phyloP scores from a whole-genome alignment of 2,797 vertebrate genomes.

The Acipenser ruthenus region DNA sequence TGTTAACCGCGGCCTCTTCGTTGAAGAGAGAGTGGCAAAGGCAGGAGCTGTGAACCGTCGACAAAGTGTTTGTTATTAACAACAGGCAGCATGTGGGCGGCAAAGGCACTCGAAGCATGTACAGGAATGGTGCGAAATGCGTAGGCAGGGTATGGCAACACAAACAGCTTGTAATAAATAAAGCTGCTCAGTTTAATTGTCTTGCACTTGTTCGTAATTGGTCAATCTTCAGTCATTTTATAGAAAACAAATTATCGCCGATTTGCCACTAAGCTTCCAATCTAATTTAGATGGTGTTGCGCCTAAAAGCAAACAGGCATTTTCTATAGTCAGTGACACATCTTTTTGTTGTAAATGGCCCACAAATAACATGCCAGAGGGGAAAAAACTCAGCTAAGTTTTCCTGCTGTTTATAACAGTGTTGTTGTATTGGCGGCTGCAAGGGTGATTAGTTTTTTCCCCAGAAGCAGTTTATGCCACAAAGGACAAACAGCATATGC shows the following conservation, averaged over 20 bases:
- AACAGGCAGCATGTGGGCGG: slow-evolving; percentile 15
- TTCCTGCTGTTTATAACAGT: slow-evolving; percentile 43
- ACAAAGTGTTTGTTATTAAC: slow-evolving; percentile 18
- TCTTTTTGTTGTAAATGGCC: background rate
- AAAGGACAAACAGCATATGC: slow-evolving; percentile 57
- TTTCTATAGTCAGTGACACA: background rate
- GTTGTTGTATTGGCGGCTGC: slow-evolving; percentile 24
- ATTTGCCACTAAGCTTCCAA: background rate
- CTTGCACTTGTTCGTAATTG: background rate
- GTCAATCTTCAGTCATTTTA: background rate
- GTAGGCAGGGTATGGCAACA: slow-evolving; percentile 11
- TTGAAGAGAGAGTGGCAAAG: slow-evolving; percentile 23
- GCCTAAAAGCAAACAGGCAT: background rate
- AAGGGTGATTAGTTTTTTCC: slow-evolving; percentile 40
- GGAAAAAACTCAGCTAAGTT: background rate
- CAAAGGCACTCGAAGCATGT: slow-evolving; percentile 8
- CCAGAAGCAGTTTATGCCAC: slow-evolving; percentile 53
- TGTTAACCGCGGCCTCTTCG: slow-evolving; percentile 48
- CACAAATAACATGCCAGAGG: slow-evolving; percentile 17
- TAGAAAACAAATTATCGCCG: background rate
- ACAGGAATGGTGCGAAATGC: slow-evolving; percentile 14
- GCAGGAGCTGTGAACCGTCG: background rate
- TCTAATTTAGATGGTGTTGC: background rate
- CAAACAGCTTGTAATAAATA: slow-evolving; percentile 1
- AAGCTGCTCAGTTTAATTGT: background rate